These are phyloP conservation scores for Pluvialis apricaria DNA, from an alignment of 2,113 vertebrate species.

Conservation along the genomic window DNA sequence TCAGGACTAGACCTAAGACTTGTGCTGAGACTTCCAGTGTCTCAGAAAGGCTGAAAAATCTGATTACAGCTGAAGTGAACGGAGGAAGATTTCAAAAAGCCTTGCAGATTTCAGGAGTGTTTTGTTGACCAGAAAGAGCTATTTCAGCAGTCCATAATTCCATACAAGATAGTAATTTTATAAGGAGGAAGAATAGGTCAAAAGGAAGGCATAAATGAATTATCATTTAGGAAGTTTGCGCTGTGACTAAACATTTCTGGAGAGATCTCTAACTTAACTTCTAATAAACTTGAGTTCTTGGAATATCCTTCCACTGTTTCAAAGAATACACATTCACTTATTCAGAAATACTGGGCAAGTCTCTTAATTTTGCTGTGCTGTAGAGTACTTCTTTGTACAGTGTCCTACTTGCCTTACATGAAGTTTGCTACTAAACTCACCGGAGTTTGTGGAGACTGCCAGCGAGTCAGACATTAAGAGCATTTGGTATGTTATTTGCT, in stretches of 20 bases:
- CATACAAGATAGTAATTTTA: neutral
- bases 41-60: neutral
- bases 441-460: neutral
- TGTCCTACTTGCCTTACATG: neutral
- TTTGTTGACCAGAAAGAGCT: neutral
- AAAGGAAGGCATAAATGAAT: neutral
- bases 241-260: neutral
- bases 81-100: neutral
- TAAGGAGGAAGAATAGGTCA: neutral
- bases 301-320: neutral
- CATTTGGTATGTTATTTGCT: neutral
- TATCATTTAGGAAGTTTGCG: neutral
- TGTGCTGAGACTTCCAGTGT: neutral
- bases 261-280: neutral
- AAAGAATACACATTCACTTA: neutral
- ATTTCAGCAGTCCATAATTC: neutral
- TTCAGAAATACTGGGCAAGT: neutral
- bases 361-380: neutral
- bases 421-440: neutral
- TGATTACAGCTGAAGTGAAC: neutral
- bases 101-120: neutral
- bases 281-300: neutral
- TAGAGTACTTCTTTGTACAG: neutral
- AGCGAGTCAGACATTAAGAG: neutral
- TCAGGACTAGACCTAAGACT: neutral